A percentile compares a stretch with the other conserved stretches of the same genome.
Conservation (phyloP, 2,113 vertebrate species). For the Perca fluviatilis region DNA sequence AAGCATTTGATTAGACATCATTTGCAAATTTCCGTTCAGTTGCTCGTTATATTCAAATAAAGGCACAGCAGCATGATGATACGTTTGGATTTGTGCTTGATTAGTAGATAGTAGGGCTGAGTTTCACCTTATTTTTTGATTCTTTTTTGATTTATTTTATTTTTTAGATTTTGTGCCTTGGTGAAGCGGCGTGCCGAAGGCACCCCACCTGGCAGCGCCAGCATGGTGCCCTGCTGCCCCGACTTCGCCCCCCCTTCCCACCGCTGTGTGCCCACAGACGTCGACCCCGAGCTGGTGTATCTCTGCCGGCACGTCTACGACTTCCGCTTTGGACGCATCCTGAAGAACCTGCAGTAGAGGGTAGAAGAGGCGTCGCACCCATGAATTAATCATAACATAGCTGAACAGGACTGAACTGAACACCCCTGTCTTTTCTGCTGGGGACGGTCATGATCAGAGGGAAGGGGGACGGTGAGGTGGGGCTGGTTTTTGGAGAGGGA, state of each 20-base stretch:
- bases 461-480: not conserved
- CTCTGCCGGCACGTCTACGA: constrained; percentile 99
- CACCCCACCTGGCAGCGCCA: constrained; percentile 86
- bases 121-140: not conserved
- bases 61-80: not conserved
- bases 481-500: not conserved
- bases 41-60: constrained; percentile 7
- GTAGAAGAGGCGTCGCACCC: not conserved
- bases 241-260: constrained; percentile 94
- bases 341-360: constrained; percentile 97
- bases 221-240: constrained; percentile 91
- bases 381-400: constrained; percentile 28
- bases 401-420: constrained; percentile 8
- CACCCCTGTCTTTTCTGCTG: constrained; percentile 33
- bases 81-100: not conserved
- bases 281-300: constrained; percentile 97
- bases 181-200: constrained; percentile 95
- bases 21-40: not conserved
- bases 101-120: not conserved
- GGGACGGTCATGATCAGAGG: constrained; percentile 16
- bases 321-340: constrained; percentile 96
- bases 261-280: constrained; percentile 94
- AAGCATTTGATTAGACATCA: not conserved
- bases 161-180: constrained; percentile 97
- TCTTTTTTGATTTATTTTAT: not conserved